phyloP scores from a whole-genome alignment of 2,797 vertebrate species.

The Liasis olivaceus region DNA sequence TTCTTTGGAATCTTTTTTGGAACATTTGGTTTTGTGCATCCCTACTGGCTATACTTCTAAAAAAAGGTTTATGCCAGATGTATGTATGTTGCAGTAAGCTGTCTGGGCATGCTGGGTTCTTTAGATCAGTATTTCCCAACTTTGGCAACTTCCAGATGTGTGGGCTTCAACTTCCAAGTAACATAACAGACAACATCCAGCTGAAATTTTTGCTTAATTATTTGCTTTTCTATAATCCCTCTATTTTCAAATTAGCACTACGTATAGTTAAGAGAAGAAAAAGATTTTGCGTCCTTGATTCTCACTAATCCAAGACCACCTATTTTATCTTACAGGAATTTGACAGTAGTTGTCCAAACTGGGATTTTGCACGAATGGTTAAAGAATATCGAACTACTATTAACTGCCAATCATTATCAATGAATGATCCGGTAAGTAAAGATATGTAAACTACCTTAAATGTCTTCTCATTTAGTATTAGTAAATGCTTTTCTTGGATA shows the following conservation, averaged over 20 bases:
- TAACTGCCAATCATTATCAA: slow-evolving; percentile 79
- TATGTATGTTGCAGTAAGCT: neutral
- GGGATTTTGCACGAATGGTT: slow-evolving; percentile 95
- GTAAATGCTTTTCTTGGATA: neutral
- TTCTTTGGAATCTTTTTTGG: neutral
- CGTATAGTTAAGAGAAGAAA: neutral
- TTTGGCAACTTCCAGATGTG: neutral
- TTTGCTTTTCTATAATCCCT: neutral
- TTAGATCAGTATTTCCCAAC: neutral
- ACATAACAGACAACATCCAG: neutral
- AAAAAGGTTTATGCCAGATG: neutral
- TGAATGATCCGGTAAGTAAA: slow-evolving; percentile 81
- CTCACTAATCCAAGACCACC: neutral
- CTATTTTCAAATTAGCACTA: neutral
- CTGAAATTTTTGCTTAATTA: neutral
- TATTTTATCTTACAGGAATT: slow-evolving; percentile 75
- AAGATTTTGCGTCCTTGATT: no score
- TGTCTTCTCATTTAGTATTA: neutral
- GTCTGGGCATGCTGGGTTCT: neutral
- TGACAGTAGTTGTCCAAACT: slow-evolving; percentile 84
- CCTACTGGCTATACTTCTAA: neutral
- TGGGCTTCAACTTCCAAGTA: neutral
- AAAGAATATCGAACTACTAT: slow-evolving; percentile 87
- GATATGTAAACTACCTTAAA: neutral
- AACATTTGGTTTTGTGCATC: neutral